Base-by-base conservation (phyloP, 92 coral and sea anemone genomes). In the Pocillopora grandis region DNA sequence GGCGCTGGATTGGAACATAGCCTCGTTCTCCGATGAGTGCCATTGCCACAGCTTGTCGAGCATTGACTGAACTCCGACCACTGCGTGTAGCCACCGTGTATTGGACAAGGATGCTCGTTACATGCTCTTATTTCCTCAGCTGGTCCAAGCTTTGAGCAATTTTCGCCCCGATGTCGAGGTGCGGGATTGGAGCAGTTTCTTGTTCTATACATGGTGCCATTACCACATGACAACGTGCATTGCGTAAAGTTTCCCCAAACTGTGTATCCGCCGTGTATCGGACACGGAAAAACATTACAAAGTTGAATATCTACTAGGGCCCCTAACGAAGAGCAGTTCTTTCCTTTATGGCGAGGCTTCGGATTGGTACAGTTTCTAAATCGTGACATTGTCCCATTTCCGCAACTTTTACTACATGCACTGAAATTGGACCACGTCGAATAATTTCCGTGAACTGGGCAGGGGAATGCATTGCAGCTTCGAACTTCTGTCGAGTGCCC, bases 1-100 rank as follows among this genome's bases (percentile, higher is more conserved):
- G 98, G 98, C 18, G 66, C 56, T 14, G 98, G 98, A 77, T 91
- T 87, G 0, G 89, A 85, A 64, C 98, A 95, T 58, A 62, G 78
- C 78, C 98, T 88, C 62, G 78, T 79, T 72, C 98, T 90, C 12
- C 62, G 62, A 56, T 59, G 78, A 9, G 89, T 86, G 12, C 98
- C 98, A 79, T 75, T 88, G 36, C 92, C 95, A 79, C 98, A 95
- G n/a, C 91, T 87, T 75, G 55, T 82, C 35, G 90, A 80, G 64
- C 98, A 95, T 12, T 81, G 23, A 15, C 85, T 56, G 74, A 83
- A 95, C 20, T 75, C 76, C 8, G 92, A 88, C 98, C 98, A 95
- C 12, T 80, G 37, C 10, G 91, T 64, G 75, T 93, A 95, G 1
- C 88, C 92, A 8, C 98, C 98, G 58, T 93, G 84, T 71, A 93